phyloP scores from a whole-genome alignment of 2,888 invertebrate species.

The Parthenolecanium corni region DNA sequence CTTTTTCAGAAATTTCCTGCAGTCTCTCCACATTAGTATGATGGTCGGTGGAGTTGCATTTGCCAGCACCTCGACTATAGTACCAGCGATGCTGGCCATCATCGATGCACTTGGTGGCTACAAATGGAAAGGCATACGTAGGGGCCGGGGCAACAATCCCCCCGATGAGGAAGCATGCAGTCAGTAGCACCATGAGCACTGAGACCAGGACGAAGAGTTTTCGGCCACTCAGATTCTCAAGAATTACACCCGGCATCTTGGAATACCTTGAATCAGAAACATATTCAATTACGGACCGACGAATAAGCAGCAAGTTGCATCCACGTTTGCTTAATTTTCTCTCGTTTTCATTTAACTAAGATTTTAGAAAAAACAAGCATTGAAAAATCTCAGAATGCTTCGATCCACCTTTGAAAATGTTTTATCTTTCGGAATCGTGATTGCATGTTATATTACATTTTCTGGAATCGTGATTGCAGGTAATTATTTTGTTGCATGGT shows the following conservation, averaged over 20 bases:
- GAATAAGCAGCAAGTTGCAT: no score
- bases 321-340: no score
- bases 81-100: constrained; percentile 63
- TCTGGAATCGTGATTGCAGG: no score
- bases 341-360: no score
- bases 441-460: no score
- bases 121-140: constrained; percentile 65
- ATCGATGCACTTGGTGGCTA: constrained; percentile 74
- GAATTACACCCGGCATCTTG: constrained; percentile 80
- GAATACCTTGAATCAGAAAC: no score
- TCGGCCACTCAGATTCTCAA: constrained; percentile 91
- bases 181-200: constrained; percentile 65
- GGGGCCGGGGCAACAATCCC: constrained; percentile 71
- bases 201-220: constrained; percentile 78
- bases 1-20: constrained; percentile 53
- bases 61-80: constrained; percentile 58
- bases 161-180: constrained; percentile 84
- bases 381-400: no score
- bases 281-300: no score
- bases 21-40: constrained; percentile 40
- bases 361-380: no score
- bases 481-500: no score
- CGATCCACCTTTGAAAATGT: no score
- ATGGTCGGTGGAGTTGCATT: constrained; percentile 41
- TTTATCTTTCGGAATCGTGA: no score